Evolutionary conservation across 1,140 invertebrate species (phyloP).

Genomic region (Ceratosolen solmsi): DNA sequence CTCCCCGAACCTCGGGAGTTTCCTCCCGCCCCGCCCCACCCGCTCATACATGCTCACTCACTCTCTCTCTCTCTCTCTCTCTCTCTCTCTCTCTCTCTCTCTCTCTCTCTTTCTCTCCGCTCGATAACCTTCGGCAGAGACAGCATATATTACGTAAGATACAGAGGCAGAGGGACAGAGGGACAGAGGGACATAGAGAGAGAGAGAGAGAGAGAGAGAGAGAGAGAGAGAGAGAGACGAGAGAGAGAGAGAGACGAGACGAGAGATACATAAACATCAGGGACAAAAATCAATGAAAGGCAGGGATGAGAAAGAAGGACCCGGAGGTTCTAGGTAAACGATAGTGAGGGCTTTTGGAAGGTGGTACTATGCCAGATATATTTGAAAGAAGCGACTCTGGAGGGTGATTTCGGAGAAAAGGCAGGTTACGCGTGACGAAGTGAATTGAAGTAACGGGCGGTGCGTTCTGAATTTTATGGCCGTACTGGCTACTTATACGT

Average conservation of each 20-base stretch:
- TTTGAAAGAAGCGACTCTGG: constrained; percentile 31
- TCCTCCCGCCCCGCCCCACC: not conserved
- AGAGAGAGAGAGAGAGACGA: constrained; percentile 15
- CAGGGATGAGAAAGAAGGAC: constrained; percentile 23
- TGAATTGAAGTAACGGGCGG: constrained; percentile 43
- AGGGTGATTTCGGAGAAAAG: constrained; percentile 49
- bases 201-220: constrained; percentile 28
- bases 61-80: too few species aligned
- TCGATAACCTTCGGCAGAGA: not conserved
- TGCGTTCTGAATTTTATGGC: constrained; percentile 34
- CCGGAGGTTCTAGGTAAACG: constrained; percentile 25
- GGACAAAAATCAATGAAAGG: constrained; percentile 3
- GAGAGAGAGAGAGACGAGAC: constrained; percentile 25
- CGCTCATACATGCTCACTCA: too few species aligned
- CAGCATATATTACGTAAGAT: not conserved
- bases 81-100: not conserved
- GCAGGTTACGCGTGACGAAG: constrained; percentile 45
- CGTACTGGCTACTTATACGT: not conserved
- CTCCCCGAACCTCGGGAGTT: too few species aligned
- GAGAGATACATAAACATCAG: constrained; percentile 18
- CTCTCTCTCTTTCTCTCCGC: not conserved
- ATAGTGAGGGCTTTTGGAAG: constrained; percentile 3
- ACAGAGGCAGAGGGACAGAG: not conserved
- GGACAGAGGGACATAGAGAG: not conserved
- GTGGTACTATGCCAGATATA: not conserved